A percentile compares a stretch with the other conserved stretches of the same genome.
Evolutionary conservation across 2,888 invertebrate species (phyloP).

Genomic region (Malacosoma neustria): DNA sequence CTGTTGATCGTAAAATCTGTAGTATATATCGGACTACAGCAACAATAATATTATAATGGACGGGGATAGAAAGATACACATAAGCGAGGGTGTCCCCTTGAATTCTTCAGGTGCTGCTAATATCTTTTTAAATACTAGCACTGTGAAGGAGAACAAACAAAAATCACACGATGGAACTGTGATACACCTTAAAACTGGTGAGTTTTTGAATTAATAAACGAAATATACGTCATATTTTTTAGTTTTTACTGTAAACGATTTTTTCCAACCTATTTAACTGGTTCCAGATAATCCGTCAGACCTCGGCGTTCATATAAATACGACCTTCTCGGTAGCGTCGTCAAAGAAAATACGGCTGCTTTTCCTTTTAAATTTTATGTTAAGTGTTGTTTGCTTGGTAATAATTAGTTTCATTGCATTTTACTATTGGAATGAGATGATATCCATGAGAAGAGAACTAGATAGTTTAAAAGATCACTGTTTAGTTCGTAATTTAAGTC

Average conservation of each 20-base stretch:
- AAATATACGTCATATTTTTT: neutral
- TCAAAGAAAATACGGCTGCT: conserved; percentile 66
- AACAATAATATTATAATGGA: conserved; percentile 36
- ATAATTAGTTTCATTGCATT: conserved; percentile 53
- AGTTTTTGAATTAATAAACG: conserved; percentile 18
- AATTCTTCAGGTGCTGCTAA: conserved; percentile 58
- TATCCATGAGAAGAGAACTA: conserved; percentile 49
- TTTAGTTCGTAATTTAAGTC: conserved; percentile 35
- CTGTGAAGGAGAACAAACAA: conserved; percentile 37
- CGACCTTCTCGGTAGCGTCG: conserved; percentile 64
- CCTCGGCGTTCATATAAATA: conserved; percentile 64
- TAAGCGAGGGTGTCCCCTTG: conserved; percentile 56
- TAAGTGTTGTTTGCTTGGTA: conserved; percentile 53
- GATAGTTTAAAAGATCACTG: conserved; percentile 51
- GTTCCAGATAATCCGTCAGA: conserved; percentile 54
- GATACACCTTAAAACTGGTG: conserved; percentile 66
- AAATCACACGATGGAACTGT: conserved; percentile 54
- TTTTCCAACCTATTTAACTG: too few species aligned
- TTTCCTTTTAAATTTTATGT: conserved; percentile 57
- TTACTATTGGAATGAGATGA: conserved; percentile 62
- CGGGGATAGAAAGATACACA: conserved; percentile 51
- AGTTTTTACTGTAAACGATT: too few species aligned
- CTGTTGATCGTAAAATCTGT: conserved; percentile 36
- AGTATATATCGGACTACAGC: conserved; percentile 15
- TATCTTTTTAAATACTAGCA: conserved; percentile 61